Percentiles rank a stretch among this genome's conserved stretches.
phyloP scores from a whole-genome alignment of 2,888 invertebrate species.

The Prosopocoilus inquinatus region DNA sequence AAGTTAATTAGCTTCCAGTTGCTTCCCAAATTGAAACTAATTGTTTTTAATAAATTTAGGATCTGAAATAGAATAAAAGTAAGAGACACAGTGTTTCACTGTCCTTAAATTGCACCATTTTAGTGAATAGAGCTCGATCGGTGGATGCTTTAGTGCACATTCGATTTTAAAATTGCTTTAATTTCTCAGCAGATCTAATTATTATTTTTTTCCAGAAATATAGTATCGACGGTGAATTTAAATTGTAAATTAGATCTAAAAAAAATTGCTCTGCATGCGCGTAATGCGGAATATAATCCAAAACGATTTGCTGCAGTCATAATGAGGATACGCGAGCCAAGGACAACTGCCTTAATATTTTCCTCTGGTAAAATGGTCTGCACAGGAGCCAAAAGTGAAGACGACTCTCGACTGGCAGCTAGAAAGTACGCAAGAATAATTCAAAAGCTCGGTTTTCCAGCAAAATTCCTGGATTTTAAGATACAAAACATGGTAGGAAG shows the following conservation, averaged over 20 bases:
- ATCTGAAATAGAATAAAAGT: no score
- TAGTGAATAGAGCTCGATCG: no score
- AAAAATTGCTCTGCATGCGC: slow-evolving; percentile 94
- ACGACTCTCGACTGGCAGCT: slow-evolving; percentile 74
- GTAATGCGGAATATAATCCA: slow-evolving; percentile 99
- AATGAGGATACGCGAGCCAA: slow-evolving; percentile 87
- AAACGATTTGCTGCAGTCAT: slow-evolving; percentile 99
- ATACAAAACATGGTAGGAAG: slow-evolving; percentile 87
- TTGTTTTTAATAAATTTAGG: not conserved
- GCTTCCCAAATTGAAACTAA: no score
- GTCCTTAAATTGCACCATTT: no score
- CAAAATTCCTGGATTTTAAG: slow-evolving; percentile 76
- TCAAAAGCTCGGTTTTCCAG: slow-evolving; percentile 76
- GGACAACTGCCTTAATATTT: slow-evolving; percentile 84
- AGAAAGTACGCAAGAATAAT: slow-evolving; percentile 80
- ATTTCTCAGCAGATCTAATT: slow-evolving; percentile 5
- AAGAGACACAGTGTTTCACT: no score
- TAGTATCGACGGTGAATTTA: slow-evolving; percentile 96
- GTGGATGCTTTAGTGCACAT: not conserved
- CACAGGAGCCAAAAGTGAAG: slow-evolving; percentile 83
- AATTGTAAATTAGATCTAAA: slow-evolving; percentile 94
- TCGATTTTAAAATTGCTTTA: not conserved
- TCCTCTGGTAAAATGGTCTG: slow-evolving; percentile 87
- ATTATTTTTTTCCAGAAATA: slow-evolving; percentile 69
- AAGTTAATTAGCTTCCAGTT: no score